Conservation (phyloP, 1,140 invertebrate genomes). For the Meloidogyne hapla region DNA sequence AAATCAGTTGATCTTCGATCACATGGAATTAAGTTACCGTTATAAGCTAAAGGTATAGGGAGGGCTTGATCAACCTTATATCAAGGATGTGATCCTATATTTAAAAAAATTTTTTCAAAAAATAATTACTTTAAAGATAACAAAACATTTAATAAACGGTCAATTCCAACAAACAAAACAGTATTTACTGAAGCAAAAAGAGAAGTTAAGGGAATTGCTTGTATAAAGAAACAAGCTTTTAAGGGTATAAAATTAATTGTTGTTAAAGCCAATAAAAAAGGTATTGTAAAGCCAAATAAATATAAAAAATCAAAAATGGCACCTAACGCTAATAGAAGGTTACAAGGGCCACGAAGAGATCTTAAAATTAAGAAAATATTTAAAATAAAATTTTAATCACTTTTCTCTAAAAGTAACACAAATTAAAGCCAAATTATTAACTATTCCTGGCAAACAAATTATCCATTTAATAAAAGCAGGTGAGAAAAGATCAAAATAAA, state of each 20-base stretch:
- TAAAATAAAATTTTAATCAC: background rate
- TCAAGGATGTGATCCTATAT: too few relatives aligned
- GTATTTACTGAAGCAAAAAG: conserved; percentile 6
- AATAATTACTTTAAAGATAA: background rate
- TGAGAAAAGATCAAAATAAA: conserved; percentile 2
- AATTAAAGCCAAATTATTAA: conserved; percentile 2
- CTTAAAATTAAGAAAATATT: background rate
- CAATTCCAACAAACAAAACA: background rate
- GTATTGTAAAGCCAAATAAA: background rate
- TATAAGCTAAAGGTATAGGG: too few relatives aligned
- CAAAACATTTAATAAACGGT: background rate
- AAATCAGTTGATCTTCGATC: too few relatives aligned
- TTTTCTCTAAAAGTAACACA: background rate
- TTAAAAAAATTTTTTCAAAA: background rate
- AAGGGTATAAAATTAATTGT: background rate
- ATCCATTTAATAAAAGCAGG: background rate
- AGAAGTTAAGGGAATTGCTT: background rate
- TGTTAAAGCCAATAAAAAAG: background rate
- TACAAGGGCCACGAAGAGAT: background rate
- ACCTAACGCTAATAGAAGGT: background rate
- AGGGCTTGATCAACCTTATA: too few relatives aligned
- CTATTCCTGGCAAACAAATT: background rate
- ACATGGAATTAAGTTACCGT: too few relatives aligned
- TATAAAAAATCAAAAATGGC: background rate
- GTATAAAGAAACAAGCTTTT: background rate